A percentile compares a stretch with the other conserved stretches of the same genome.
These are phyloP conservation scores for Athene cunicularia DNA, from an alignment of 2,113 vertebrate species.

Conservation along the genomic window DNA sequence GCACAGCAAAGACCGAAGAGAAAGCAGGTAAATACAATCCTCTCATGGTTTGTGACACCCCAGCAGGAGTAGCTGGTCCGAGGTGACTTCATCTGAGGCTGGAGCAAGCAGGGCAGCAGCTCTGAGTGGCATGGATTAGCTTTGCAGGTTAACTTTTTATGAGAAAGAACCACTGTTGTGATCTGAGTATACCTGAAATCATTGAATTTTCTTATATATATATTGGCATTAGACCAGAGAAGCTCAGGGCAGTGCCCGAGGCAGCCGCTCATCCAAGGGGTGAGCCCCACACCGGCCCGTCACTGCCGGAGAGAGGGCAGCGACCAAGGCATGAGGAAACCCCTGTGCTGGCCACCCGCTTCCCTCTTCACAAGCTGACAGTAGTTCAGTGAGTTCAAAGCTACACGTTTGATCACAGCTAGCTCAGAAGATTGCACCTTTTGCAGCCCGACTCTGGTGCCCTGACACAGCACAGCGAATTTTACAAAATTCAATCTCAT, in stretches of 20 bases:
- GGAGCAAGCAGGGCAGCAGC: not conserved
- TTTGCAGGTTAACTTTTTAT: not conserved
- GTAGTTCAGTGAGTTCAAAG: not conserved
- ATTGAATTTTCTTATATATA: not conserved
- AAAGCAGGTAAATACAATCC: not conserved
- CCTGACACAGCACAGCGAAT: not conserved
- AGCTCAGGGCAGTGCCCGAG: not conserved
- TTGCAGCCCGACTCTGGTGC: accelerated
- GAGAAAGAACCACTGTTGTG: not conserved
- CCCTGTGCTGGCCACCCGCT: not conserved
- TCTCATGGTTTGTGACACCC: accelerated
- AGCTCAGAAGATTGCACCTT: not conserved
- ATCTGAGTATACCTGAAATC: not conserved
- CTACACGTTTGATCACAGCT: accelerated
- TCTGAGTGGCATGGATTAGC: not conserved
- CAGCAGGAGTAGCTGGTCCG: not conserved
- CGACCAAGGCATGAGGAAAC: not conserved
- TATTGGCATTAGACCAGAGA: accelerated
- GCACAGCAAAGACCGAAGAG: not conserved
- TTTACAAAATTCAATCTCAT: not conserved
- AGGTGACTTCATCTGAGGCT: not conserved
- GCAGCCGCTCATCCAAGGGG: not conserved
- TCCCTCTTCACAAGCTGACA: not conserved
- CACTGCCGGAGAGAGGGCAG: accelerated
- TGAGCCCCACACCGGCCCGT: not conserved